Conservation (phyloP, 2,797 vertebrate species). For the Brachyalestes nurse region DNA sequence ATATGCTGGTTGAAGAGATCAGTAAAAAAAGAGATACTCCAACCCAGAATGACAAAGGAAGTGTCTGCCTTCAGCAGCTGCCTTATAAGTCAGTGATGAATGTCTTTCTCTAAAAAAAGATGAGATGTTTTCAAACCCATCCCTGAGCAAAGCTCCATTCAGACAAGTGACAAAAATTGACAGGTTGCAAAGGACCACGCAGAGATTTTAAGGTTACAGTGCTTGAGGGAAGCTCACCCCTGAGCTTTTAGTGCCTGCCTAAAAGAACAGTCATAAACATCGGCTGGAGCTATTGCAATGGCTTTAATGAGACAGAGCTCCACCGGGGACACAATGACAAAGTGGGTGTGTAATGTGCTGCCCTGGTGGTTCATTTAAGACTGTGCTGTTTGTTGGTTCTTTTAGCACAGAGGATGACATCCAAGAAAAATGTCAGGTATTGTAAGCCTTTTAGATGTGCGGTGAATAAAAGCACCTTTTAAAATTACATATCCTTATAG, state of each 20-base stretch:
- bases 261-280: slow-evolving; percentile 50
- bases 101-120: slow-evolving; percentile 59
- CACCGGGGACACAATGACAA: slow-evolving; percentile 8
- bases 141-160: slow-evolving; percentile 22
- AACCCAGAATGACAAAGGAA: neutral
- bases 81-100: slow-evolving; percentile 58
- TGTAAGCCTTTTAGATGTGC: neutral
- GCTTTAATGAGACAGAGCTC: slow-evolving; percentile 23
- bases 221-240: slow-evolving; percentile 10
- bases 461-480: neutral
- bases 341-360: neutral
- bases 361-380: slow-evolving; percentile 23
- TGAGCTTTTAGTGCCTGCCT: slow-evolving; percentile 15
- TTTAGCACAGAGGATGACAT: neutral
- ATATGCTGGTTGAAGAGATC: neutral
- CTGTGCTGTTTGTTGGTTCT: slow-evolving; percentile 25
- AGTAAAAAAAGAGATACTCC: neutral
- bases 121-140: slow-evolving; percentile 53
- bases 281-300: neutral
- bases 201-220: slow-evolving; percentile 11
- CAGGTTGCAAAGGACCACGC: neutral
- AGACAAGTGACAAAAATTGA: slow-evolving; percentile 7
- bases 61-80: slow-evolving; percentile 50
- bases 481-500: neutral
- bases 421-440: slow-evolving; percentile 7